These are phyloP conservation scores for Atlantisia rogersi DNA, from an alignment of 2,113 vertebrate genomes.

Conservation along the genomic window DNA sequence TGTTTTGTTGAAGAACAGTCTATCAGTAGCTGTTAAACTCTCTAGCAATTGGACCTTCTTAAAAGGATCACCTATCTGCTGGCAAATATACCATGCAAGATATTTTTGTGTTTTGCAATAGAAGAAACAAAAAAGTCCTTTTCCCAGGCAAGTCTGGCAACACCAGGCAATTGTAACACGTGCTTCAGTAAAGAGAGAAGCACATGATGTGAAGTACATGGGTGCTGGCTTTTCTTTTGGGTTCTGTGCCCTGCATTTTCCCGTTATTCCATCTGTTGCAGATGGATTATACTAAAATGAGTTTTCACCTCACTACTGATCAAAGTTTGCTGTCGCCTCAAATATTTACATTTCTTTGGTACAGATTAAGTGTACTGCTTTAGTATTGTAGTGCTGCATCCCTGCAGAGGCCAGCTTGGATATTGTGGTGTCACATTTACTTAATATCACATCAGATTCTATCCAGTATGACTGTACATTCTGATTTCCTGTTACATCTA, in stretches of 20 bases:
- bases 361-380: not conserved
- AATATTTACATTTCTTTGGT: constrained; percentile 1
- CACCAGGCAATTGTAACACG: not conserved
- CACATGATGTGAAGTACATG: not conserved
- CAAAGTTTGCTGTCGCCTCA: not conserved
- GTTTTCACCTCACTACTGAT: not conserved
- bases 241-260: not conserved
- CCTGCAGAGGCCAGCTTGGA: not conserved
- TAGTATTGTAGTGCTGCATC: not conserved
- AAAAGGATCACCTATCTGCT: not conserved
- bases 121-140: not conserved
- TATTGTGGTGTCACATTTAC: not conserved
- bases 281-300: not conserved
- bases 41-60: not conserved
- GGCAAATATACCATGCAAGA: not conserved
- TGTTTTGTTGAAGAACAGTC: not conserved
- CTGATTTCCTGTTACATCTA: not conserved
- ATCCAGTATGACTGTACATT: not conserved
- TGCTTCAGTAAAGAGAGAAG: not conserved
- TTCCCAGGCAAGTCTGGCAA: not conserved
- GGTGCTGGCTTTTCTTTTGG: not conserved
- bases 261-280: not conserved
- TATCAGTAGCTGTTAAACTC: not conserved
- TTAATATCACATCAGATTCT: not conserved
- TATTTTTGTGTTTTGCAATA: not conserved